phyloP scores from a whole-genome alignment of 2,113 vertebrate species.

The Apodemus speciosus region DNA sequence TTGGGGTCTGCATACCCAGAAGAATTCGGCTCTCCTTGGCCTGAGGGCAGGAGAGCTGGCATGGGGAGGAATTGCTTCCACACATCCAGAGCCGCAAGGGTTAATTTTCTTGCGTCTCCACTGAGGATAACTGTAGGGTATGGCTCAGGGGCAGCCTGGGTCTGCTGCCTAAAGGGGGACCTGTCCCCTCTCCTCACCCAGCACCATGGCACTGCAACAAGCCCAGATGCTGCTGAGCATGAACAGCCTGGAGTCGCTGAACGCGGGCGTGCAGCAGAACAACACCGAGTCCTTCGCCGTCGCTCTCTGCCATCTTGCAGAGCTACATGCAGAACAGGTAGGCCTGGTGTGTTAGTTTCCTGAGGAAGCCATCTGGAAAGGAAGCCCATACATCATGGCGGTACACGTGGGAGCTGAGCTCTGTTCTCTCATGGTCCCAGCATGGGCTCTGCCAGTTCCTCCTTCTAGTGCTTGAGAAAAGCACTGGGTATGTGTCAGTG shows the following conservation, averaged over 20 bases:
- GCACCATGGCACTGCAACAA: constrained; percentile 97
- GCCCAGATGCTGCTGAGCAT: constrained; percentile 97
- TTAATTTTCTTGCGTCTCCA: not conserved
- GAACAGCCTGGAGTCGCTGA: constrained; percentile 96
- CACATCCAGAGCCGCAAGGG: not conserved
- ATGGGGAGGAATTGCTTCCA: not conserved
- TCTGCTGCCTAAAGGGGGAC: constrained; percentile 1
- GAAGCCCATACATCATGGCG: too few relatives aligned
- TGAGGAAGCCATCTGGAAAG: not conserved
- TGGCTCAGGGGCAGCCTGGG: constrained; percentile 23
- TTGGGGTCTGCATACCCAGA: not conserved
- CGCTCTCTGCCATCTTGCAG: constrained; percentile 94
- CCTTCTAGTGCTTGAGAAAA: not conserved
- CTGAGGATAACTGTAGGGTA: not conserved
- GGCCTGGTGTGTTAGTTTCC: not conserved
- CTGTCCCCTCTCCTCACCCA: constrained; percentile 80
- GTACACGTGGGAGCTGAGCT: rapidly evolving
- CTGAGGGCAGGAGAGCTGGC: not conserved
- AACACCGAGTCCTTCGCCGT: constrained; percentile 96
- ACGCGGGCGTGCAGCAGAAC: constrained; percentile 95
- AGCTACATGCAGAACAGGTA: constrained; percentile 97
- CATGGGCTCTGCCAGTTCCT: not conserved
- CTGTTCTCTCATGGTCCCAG: not conserved
- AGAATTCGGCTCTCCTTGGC: not conserved
- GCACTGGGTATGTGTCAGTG: not conserved